Conservation (phyloP, 2,888 invertebrate genomes). For the Acanthopleura granulata region DNA sequence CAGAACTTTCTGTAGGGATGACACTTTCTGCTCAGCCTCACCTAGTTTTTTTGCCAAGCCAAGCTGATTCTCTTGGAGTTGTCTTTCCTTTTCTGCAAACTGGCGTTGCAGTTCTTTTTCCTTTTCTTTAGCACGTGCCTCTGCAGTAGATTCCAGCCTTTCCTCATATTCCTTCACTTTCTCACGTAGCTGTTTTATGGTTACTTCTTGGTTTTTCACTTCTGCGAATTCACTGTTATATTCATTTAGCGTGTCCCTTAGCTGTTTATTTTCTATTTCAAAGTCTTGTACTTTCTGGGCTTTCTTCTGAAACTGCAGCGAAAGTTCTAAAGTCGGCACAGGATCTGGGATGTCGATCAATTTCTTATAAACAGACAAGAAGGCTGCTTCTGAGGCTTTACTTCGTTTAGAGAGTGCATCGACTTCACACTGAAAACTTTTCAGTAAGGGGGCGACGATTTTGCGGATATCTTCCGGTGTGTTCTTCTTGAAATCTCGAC, state of each 20-base stretch:
- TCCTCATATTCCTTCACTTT: slow-evolving; percentile 71
- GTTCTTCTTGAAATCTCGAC: slow-evolving; percentile 71
- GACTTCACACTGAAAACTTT: slow-evolving; percentile 73
- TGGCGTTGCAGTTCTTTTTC: not conserved
- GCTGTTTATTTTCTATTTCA: slow-evolving; percentile 72
- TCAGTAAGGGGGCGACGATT: slow-evolving; percentile 72
- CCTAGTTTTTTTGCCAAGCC: slow-evolving; percentile 68
- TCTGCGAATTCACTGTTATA: slow-evolving; percentile 73
- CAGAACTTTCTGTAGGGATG: slow-evolving; percentile 67
- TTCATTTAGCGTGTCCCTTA: slow-evolving; percentile 72
- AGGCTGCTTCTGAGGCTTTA: slow-evolving; percentile 72
- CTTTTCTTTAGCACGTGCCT: slow-evolving; percentile 8
- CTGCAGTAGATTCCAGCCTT: slow-evolving; percentile 68
- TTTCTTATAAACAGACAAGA: slow-evolving; percentile 72
- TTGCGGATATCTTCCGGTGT: slow-evolving; percentile 72
- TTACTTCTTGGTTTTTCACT: slow-evolving; percentile 73
- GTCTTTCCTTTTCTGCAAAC: slow-evolving; percentile 66
- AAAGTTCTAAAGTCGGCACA: slow-evolving; percentile 69
- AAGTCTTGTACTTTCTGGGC: slow-evolving; percentile 69
- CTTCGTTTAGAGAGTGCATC: slow-evolving; percentile 72
- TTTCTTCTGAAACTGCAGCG: slow-evolving; percentile 69
- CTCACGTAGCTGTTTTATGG: slow-evolving; percentile 72
- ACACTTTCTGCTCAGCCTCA: slow-evolving; percentile 69
- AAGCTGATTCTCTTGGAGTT: slow-evolving; percentile 67
- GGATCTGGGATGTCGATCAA: slow-evolving; percentile 73